A percentile compares a stretch with the other conserved stretches of the same genome.
phyloP scores from a whole-genome alignment of 2,888 invertebrate species.

The Crematogaster levior region DNA sequence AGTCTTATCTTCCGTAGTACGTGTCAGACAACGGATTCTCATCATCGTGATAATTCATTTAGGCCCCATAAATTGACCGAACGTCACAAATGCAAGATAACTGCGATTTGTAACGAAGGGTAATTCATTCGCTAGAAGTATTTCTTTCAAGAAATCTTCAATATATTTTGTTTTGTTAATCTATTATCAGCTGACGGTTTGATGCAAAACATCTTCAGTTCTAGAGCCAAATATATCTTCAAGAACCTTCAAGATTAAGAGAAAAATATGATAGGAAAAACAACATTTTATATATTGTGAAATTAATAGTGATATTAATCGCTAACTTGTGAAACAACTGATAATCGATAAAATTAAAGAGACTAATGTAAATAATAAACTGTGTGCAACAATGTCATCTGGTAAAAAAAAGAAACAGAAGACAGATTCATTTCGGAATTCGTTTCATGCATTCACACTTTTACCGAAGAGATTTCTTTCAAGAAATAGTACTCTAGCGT shows the following conservation, averaged over 20 bases:
- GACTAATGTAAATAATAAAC: neutral
- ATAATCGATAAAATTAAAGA: slow-evolving; percentile 3
- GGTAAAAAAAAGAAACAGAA: neutral
- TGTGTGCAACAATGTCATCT: neutral
- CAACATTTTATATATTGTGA: neutral
- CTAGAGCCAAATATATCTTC: neutral
- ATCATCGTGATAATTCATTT: neutral
- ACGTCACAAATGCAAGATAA: slow-evolving; percentile 7
- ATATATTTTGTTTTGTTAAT: neutral
- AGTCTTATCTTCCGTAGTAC: slow-evolving; percentile 23
- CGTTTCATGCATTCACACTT: neutral
- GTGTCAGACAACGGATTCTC: slow-evolving; percentile 9
- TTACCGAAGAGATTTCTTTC: slow-evolving; percentile 20
- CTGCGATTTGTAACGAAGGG: neutral
- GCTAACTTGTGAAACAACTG: neutral
- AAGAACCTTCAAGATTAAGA: neutral
- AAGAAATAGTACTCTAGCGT: slow-evolving; percentile 19
- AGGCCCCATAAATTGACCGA: slow-evolving; percentile 7
- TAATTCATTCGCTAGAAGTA: slow-evolving; percentile 6
- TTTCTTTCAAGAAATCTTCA: slow-evolving; percentile 26
- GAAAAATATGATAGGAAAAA: neutral
- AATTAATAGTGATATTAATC: neutral
- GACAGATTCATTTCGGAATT: slow-evolving; percentile 1
- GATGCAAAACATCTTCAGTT: neutral
- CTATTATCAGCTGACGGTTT: neutral